Conservation (phyloP, 2,888 invertebrate species). For the Cosmia pyralina region DNA sequence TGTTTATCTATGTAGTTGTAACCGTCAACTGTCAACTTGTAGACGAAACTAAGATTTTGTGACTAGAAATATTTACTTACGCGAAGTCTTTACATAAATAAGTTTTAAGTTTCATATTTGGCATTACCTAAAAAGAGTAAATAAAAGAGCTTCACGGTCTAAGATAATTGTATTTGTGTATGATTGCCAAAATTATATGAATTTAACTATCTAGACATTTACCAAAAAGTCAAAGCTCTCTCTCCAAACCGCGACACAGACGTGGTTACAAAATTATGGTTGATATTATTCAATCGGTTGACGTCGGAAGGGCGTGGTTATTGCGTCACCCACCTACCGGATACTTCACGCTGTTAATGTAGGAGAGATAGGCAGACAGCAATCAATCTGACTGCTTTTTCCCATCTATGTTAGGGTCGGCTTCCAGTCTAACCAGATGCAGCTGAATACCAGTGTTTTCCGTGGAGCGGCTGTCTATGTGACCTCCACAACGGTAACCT, state of each 20-base stretch:
- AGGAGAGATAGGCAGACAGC: background rate
- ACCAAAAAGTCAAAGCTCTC: slow-evolving; percentile 9
- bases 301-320: slow-evolving; percentile 59
- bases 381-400: no score
- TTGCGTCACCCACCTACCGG: slow-evolving; percentile 58
- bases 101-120: background rate
- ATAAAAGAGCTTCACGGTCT: background rate
- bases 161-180: background rate
- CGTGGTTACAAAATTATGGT: slow-evolving; percentile 24
- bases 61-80: background rate
- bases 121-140: background rate
- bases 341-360: slow-evolving; percentile 19
- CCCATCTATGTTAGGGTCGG: no score
- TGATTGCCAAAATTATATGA: no score
- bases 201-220: slow-evolving; percentile 10
- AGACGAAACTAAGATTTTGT: background rate
- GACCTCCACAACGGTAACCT: no score
- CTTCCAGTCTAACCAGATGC: no score
- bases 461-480: no score
- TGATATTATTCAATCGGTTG: slow-evolving; percentile 49
- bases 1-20: slow-evolving; percentile 4
- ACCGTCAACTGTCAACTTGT: background rate
- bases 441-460: no score
- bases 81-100: background rate
- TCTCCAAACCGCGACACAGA: slow-evolving; percentile 36